Base-by-base conservation (phyloP, 2,113 vertebrate genomes). In the Calcarius ornatus region DNA sequence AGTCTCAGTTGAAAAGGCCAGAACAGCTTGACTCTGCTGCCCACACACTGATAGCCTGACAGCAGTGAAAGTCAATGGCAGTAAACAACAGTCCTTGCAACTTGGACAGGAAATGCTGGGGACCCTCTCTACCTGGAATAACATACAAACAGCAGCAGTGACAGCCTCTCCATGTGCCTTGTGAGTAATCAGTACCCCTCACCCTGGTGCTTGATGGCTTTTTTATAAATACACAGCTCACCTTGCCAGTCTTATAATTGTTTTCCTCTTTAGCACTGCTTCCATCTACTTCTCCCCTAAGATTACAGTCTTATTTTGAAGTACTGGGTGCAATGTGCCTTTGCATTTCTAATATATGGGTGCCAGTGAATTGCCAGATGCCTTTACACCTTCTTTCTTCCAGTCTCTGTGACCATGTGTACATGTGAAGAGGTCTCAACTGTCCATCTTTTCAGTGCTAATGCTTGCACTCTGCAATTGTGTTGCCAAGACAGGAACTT, bases 1-100 rank as follows among this genome's bases (percentile, higher is more conserved):
- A 68, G 43, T 76, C 93, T 65, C 78, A 60, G 24, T 5, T 85
- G 96, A 80, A 97, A 98, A 97, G 96, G 95, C 96, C 96, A 96
- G 30, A 64, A 45, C 70, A 95, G 80, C 93, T 90, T 81, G 78
- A 86, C 71, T 96, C n/a, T 68, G 60, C 83, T 94, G 92, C 78
- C 89, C 81, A 47, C 70, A 76, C 60, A 69, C 70, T 0, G 4
- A 77, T 28, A 75, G 61, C 78, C 73, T 1, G 10, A 80, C 65
- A 94, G 83, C 53, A 51, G 53, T 48, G 68, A 48, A 60, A 92
- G 73, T 24, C 23, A 25, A 2, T 18, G 30, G 23, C 48, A 45
- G 66, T 75, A 94, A 94, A 88, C 54, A 61, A 78, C 66, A 69
- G 13, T 63, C 69, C 56, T 64, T 28, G 43, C 57, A 25, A 48